Conservation (phyloP, 2,888 invertebrate species). For the Teleogryllus oceanicus region DNA sequence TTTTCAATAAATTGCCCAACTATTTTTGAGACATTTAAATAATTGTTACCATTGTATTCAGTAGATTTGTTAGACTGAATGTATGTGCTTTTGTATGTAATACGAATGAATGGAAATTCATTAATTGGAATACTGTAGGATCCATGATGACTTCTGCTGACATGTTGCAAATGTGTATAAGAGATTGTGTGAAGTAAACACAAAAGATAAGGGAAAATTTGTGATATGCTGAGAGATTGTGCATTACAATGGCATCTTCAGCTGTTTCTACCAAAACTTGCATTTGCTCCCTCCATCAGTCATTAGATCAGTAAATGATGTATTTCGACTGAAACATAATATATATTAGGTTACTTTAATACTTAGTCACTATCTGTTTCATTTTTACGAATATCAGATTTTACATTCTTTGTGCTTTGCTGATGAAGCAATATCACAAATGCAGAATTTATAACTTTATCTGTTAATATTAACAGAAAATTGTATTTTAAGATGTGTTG, state of each 20-base stretch:
- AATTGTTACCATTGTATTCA: not conserved
- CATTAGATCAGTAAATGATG: not conserved
- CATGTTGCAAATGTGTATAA: too few relatives aligned
- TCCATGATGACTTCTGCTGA: not conserved
- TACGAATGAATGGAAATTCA: not conserved
- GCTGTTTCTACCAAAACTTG: not conserved
- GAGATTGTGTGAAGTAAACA: not conserved
- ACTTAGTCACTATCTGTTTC: not conserved
- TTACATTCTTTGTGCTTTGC: not conserved
- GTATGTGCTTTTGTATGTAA: not conserved
- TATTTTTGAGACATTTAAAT: not conserved
- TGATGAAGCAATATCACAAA: not conserved
- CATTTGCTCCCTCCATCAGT: not conserved
- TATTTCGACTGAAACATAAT: not conserved
- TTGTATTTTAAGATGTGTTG: too few relatives aligned
- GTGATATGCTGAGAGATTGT: not conserved
- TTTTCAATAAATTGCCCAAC: not conserved
- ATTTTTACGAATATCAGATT: not conserved
- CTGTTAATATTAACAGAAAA: too few relatives aligned
- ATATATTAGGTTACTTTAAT: not conserved
- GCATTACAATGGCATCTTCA: not conserved
- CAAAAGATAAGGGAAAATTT: not conserved
- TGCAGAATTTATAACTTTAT: not conserved
- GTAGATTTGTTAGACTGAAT: not conserved
- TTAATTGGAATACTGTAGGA: not conserved